Percentiles rank a stretch among this genome's conserved stretches.
Evolutionary conservation across 2,888 invertebrate genomes (phyloP).

Genomic region (Muschampia plurimacula): DNA sequence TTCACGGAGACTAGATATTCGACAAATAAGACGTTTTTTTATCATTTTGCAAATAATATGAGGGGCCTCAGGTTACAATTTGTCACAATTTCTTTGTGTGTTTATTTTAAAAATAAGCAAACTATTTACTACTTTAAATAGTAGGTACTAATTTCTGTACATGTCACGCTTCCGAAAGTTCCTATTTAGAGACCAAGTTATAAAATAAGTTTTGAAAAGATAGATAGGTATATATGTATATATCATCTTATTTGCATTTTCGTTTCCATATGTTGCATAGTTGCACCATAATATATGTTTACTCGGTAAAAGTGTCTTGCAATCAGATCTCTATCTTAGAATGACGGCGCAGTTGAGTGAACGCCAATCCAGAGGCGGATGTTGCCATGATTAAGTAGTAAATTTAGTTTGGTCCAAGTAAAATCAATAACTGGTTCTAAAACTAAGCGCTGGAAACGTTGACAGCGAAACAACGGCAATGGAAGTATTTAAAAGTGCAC

Average conservation of each 20-base stretch:
- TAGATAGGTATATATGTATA: too few relatives aligned
- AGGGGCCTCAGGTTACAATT: slow-evolving; percentile 4
- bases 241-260: neutral
- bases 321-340: slow-evolving; percentile 50
- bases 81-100: neutral
- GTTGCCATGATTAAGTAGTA: slow-evolving; percentile 53
- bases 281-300: slow-evolving; percentile 12
- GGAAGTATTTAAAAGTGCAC: slow-evolving; percentile 29
- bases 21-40: slow-evolving; percentile 8
- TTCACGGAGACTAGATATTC: slow-evolving; percentile 23
- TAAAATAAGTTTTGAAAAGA: neutral
- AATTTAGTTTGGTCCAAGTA: slow-evolving; percentile 51
- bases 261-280: neutral
- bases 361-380: slow-evolving; percentile 49
- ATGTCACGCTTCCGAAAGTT: neutral
- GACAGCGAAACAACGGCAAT: neutral
- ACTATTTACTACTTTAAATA: neutral
- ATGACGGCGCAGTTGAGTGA: slow-evolving; percentile 63
- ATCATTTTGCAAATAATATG: neutral
- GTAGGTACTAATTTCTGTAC: neutral
- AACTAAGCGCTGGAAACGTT: slow-evolving; percentile 22
- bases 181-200: neutral
- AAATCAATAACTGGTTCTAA: slow-evolving; percentile 49
- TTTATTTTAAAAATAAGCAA: neutral
- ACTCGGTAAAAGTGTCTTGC: slow-evolving; percentile 44